phyloP scores from a whole-genome alignment of 2,888 invertebrate genomes.

The Hydropsyche betteni region DNA sequence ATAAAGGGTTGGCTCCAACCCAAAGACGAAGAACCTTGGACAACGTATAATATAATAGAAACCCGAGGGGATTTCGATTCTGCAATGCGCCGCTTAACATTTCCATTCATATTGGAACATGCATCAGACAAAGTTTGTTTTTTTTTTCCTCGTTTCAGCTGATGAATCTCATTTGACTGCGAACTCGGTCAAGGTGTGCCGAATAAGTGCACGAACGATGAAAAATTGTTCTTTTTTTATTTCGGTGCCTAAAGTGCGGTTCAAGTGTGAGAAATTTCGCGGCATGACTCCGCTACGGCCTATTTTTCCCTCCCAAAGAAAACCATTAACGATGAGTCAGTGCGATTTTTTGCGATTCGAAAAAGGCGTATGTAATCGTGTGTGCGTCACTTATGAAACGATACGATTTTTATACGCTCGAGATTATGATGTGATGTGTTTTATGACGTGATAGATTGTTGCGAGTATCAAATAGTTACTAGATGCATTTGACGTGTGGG shows the following conservation, averaged over 20 bases:
- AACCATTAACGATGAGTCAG: conserved; percentile 5
- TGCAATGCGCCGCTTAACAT: too few species aligned
- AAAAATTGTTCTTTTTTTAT: background rate
- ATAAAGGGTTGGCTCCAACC: too few species aligned
- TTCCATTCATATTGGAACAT: background rate
- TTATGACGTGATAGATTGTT: too few species aligned
- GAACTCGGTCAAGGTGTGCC: conserved; percentile 18
- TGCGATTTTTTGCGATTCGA: background rate
- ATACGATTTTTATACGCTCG: too few species aligned
- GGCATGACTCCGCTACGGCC: background rate
- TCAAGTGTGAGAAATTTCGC: conserved; percentile 23
- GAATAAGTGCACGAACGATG: background rate
- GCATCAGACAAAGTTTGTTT: background rate
- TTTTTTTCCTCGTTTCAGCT: background rate
- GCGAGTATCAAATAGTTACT: background rate
- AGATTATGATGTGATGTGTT: too few species aligned
- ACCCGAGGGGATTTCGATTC: too few species aligned
- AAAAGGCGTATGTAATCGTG: too few species aligned
- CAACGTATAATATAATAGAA: too few species aligned
- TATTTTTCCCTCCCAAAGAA: conserved; percentile 1
- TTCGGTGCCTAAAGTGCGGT: background rate
- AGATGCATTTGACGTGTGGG: background rate
- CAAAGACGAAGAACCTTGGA: too few species aligned
- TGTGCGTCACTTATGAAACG: too few species aligned
- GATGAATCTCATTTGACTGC: background rate